phyloP scores from a whole-genome alignment of 2,113 vertebrate genomes.

The Sylvilagus bachmani region DNA sequence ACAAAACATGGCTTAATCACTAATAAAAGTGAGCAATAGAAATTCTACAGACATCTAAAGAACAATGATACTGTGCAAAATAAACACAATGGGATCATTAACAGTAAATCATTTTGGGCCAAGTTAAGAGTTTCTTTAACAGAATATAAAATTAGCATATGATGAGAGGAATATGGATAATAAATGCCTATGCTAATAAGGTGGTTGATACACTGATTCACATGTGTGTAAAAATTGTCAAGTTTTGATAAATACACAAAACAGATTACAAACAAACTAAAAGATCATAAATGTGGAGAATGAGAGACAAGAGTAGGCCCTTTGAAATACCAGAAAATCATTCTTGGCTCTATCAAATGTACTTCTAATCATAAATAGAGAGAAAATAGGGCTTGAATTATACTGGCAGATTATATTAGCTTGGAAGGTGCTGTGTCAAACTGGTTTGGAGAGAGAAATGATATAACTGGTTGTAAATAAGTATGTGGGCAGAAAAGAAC shows the following conservation, averaged over 20 bases:
- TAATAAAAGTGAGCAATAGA: slow-evolving; percentile 24
- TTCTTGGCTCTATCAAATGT: slow-evolving; percentile 49
- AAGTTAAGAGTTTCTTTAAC: slow-evolving; percentile 63
- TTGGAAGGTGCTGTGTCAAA: slow-evolving; percentile 62
- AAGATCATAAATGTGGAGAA: slow-evolving; percentile 65
- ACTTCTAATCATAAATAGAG: slow-evolving; percentile 64
- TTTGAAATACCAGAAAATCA: slow-evolving; percentile 62
- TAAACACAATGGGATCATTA: slow-evolving; percentile 70
- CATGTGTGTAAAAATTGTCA: slow-evolving; percentile 70
- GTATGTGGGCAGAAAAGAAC: slow-evolving; percentile 60
- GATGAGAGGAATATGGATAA: slow-evolving; percentile 56
- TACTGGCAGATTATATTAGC: slow-evolving; percentile 63
- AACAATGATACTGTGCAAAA: slow-evolving; percentile 61
- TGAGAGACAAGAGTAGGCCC: slow-evolving; percentile 57
- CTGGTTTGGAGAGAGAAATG: slow-evolving; percentile 55
- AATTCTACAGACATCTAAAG: slow-evolving; percentile 62
- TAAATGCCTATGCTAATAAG: slow-evolving; percentile 58
- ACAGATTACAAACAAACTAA: slow-evolving; percentile 71
- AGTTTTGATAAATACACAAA: slow-evolving; percentile 73
- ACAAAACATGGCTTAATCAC: slow-evolving; percentile 30
- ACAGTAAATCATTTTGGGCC: slow-evolving; percentile 56
- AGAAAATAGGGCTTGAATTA: slow-evolving; percentile 59
- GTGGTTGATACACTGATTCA: slow-evolving; percentile 57
- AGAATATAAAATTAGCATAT: slow-evolving; percentile 66
- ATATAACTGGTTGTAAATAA: slow-evolving; percentile 68